Conservation (phyloP, 2,113 vertebrate genomes). For the Alectura lathami region DNA sequence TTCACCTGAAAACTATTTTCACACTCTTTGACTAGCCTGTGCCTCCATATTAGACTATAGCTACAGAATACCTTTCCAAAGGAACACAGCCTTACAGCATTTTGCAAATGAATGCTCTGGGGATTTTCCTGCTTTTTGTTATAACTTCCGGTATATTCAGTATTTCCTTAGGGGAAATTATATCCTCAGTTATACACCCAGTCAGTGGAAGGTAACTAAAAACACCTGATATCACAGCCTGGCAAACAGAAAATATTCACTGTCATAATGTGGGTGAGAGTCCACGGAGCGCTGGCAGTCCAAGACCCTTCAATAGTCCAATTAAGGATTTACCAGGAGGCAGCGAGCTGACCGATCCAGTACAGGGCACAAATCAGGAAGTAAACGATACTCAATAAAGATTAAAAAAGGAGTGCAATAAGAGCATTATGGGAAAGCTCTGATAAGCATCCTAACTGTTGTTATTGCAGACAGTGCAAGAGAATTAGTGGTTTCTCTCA, state of each 20-base stretch:
- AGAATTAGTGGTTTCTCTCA: slow-evolving; percentile 57
- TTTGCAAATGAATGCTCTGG: not conserved
- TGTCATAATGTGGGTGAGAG: not conserved
- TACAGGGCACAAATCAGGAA: not conserved
- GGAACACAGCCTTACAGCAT: not conserved
- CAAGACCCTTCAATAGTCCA: not conserved
- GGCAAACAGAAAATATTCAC: not conserved
- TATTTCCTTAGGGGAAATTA: not conserved
- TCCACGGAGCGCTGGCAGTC: not conserved
- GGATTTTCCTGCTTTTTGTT: not conserved
- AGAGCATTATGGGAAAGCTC: slow-evolving; percentile 28
- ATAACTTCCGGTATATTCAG: not conserved
- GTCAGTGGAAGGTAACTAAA: not conserved
- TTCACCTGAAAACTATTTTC: not conserved
- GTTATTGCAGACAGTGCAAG: slow-evolving; percentile 43
- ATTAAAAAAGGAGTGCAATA: not conserved
- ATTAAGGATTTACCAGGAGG: not conserved
- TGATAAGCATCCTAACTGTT: slow-evolving; percentile 46
- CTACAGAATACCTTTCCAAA: not conserved
- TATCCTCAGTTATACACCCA: not conserved
- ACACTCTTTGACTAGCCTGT: not conserved
- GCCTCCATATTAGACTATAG: not conserved
- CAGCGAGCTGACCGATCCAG: not conserved
- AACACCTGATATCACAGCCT: not conserved
- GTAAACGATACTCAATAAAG: not conserved